These are phyloP conservation scores for Papilio protenor DNA, from an alignment of 2,888 invertebrate species.

Conservation along the genomic window DNA sequence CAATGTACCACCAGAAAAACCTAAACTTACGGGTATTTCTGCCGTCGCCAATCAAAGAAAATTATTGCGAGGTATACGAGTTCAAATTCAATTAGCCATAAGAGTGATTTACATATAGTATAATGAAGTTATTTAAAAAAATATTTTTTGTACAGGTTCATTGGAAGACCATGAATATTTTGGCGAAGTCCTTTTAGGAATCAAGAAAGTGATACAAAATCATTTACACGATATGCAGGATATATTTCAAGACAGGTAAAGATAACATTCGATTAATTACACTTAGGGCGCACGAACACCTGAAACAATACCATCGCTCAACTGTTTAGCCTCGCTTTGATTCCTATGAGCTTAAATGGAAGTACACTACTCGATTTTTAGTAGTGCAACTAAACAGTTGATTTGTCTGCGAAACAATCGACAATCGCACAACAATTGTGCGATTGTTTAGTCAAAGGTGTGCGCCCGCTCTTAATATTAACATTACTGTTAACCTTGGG, in stretches of 20 bases:
- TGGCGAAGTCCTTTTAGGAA: conserved; percentile 90
- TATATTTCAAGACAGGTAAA: conserved; percentile 86
- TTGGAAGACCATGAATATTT: conserved; percentile 92
- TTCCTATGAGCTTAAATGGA: no score
- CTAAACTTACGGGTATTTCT: conserved; percentile 82
- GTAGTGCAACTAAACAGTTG: no score
- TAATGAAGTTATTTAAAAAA: neutral
- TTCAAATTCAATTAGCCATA: conserved; percentile 1
- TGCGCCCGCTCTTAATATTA: neutral
- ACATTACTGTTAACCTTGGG: neutral
- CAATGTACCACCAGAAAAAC: conserved; percentile 82
- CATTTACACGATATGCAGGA: conserved; percentile 89
- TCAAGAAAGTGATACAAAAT: conserved; percentile 92
- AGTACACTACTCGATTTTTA: no score
- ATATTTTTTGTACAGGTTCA: conserved; percentile 78
- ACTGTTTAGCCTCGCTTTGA: no score
- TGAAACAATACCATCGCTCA: neutral
- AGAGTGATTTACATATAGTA: conserved; percentile 41
- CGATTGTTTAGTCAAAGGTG: no score
- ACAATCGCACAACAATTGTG: no score
- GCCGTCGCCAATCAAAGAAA: conserved; percentile 85
- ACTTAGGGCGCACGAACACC: no score
- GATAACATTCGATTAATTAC: neutral
- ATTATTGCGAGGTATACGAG: conserved; percentile 78
- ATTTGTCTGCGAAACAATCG: no score